Evolutionary conservation across 2,888 invertebrate species (phyloP), one percentile per base, ranked within the genome.

Genomic region (Temnothorax rugatulus): DNA sequence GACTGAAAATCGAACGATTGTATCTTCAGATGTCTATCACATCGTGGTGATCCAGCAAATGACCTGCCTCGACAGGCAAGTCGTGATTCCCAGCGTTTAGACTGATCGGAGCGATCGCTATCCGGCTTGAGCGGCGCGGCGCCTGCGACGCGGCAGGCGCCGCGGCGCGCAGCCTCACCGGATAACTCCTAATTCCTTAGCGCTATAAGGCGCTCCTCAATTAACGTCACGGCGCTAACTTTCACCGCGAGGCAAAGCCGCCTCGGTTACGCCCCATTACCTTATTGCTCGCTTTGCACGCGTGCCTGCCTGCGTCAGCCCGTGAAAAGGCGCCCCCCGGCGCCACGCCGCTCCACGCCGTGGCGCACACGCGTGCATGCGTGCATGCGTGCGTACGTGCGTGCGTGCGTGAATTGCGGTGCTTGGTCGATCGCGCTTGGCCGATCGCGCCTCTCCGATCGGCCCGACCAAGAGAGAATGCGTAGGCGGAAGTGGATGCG

Each of bases 221-320:
- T 91, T 91, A 91, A 88, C 88, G 84, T 87, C 87, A 86, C 76
- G 88, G 88, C 88, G 91, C 88, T 90, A 90, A 91, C 91, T 91
- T 91, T 91, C 91, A 91, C 91, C 90, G 90, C 88, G 83, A 90
- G 90, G 89, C 90, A 90, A 85, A 88, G 90, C 88, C 85, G 88
- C 86, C 84, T 90, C 88, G 91, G 91, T 90, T 91, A 87, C 90
- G 90, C 88, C 87, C 90, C 84, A 83, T 90, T 88, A 87, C 87
- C 85, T 90, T 85, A 83, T 87, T 90, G 91, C 86, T 86, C 87
- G 90, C 83, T 83, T 90, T 90, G 86, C 86, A 89, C 89, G 89
- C 87, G 89, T 89, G 86, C 86, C 75, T 89, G 87, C 82, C 75
- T 79, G 66, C 79, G 81, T 83, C 68, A 69, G 79, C 66, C 68